A percentile compares a stretch with the other conserved stretches of the same genome.
phyloP scores from a whole-genome alignment of 2,113 vertebrate species.

The Todiramphus chloris region DNA sequence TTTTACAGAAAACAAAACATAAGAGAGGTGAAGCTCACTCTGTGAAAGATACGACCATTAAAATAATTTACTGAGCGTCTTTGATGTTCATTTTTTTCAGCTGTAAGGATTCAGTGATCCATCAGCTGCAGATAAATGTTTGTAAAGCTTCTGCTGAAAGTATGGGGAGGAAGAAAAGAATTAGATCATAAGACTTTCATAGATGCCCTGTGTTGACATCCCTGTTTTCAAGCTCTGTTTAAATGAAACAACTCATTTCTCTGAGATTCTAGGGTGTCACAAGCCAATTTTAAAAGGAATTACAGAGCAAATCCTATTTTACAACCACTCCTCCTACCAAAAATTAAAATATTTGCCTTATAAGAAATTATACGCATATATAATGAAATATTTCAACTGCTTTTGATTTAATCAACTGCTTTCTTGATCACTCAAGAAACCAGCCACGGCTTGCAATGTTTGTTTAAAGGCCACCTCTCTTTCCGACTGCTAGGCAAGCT shows the following conservation, averaged over 20 bases:
- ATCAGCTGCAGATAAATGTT: background rate
- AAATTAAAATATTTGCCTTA: constrained; percentile 36
- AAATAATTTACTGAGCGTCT: constrained; percentile 26
- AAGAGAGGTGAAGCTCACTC: background rate
- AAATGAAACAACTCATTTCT: constrained; percentile 34
- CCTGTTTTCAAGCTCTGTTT: constrained; percentile 21
- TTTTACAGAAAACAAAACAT: background rate
- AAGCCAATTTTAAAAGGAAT: constrained; percentile 44
- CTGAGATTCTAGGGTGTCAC: constrained; percentile 22
- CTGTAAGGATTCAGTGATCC: background rate
- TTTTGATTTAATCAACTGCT: constrained; percentile 38
- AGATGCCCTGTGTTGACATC: background rate
- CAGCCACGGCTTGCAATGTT: background rate
- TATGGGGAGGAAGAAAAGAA: background rate
- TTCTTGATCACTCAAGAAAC: background rate
- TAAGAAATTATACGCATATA: background rate
- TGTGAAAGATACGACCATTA: background rate
- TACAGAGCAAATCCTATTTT: constrained; percentile 63
- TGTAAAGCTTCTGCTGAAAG: constrained; percentile 20
- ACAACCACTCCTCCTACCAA: constrained; percentile 34
- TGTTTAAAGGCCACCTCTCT: background rate
- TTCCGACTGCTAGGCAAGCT: constrained; percentile 25
- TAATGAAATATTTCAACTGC: constrained; percentile 50
- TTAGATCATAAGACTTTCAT: background rate
- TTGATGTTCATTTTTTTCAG: constrained; percentile 36